phyloP scores from a whole-genome alignment of 92 coral and sea anemone genomes.

The Metridium senile region DNA sequence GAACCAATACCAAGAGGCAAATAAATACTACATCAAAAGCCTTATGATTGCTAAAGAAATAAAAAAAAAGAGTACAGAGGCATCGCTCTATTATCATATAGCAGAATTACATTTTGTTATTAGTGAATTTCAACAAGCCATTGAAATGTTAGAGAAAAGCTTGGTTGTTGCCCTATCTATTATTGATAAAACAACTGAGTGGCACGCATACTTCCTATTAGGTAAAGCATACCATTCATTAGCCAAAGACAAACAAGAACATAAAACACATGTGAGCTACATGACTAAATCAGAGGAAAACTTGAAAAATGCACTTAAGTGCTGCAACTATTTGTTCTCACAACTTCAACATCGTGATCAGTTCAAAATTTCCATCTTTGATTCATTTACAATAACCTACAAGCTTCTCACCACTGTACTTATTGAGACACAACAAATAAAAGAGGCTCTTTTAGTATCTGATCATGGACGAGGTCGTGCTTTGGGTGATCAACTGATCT shows the following conservation, averaged over 20 bases:
- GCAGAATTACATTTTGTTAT: not conserved
- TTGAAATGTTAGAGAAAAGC: not conserved
- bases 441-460: slow-evolving; percentile 35
- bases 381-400: slow-evolving; percentile 21
- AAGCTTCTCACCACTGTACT: slow-evolving; percentile 5
- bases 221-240: slow-evolving; percentile 9
- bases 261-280: not conserved
- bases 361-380: slow-evolving; percentile 26
- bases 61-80: not conserved
- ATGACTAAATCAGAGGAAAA: slow-evolving; percentile 2
- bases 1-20: not conserved
- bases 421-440: slow-evolving; percentile 10
- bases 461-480: slow-evolving; percentile 49
- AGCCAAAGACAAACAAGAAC: not conserved
- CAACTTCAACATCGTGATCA: not conserved
- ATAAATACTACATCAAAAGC: not conserved
- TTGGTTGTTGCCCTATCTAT: slow-evolving; percentile 4
- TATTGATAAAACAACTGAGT: slow-evolving; percentile 6
- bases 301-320: not conserved
- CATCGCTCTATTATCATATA: not conserved
- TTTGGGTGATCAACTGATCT: slow-evolving; percentile 20
- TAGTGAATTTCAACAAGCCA: slow-evolving; percentile 10
- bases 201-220: not conserved
- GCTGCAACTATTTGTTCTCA: not conserved
- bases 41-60: slow-evolving; percentile 8